Conservation (phyloP, 2,797 vertebrate genomes). For the Erithacus rubecula region DNA sequence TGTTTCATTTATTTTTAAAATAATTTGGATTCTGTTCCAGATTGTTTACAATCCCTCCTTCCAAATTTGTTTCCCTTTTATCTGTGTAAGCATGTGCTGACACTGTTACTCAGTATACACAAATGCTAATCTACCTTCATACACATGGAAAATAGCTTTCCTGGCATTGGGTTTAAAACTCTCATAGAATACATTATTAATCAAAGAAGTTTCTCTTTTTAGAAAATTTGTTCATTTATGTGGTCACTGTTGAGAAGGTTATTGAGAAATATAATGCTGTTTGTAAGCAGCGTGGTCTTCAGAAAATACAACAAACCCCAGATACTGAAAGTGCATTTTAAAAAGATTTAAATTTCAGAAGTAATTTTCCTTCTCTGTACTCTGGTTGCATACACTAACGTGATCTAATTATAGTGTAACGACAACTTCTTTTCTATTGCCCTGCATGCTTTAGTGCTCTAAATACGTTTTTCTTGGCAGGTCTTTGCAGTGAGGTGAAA, state of each 20-base stretch:
- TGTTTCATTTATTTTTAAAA: constrained; percentile 41
- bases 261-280: constrained; percentile 22
- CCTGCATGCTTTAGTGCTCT: constrained; percentile 19
- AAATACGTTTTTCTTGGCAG: constrained; percentile 42
- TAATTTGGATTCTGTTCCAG: constrained; percentile 62
- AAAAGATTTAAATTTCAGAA: constrained; percentile 27
- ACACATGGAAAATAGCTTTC: constrained; percentile 59
- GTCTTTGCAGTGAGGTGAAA: constrained; percentile 31
- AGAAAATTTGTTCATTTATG: constrained; percentile 52
- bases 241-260: constrained; percentile 30
- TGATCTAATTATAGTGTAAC: constrained; percentile 53
- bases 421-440: constrained; percentile 41
- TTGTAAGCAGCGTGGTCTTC: constrained; percentile 54
- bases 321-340: constrained; percentile 16
- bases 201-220: constrained; percentile 12
- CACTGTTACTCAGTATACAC: constrained; percentile 43
- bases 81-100: constrained; percentile 57
- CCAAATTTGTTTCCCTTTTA: constrained; percentile 70
- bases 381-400: background rate
- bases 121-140: constrained; percentile 63
- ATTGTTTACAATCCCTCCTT: constrained; percentile 55
- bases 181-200: constrained; percentile 66
- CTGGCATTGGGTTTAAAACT: constrained; percentile 49
- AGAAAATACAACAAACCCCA: background rate
- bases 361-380: constrained; percentile 14